Percentiles rank a stretch among this genome's conserved stretches.
Conservation (phyloP, 2,113 vertebrate species). For the Campylomormyrus numenius region DNA sequence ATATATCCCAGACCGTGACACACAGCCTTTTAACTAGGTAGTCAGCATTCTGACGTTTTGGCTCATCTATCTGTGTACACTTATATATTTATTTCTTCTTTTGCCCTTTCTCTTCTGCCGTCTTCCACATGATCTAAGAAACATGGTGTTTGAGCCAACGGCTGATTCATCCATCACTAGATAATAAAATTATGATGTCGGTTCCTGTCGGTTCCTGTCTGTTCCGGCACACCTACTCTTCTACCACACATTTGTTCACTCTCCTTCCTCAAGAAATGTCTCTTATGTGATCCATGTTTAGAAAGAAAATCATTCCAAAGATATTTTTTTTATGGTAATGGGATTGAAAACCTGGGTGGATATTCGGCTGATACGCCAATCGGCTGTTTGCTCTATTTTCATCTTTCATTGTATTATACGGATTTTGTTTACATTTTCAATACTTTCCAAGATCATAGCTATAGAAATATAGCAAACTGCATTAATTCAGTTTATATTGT, state of each 20-base stretch:
- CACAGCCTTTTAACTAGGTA: not conserved
- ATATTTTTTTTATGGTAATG: not conserved
- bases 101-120: not conserved
- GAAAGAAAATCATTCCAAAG: not conserved
- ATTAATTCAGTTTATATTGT: not conserved
- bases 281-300: not conserved
- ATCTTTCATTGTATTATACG: not conserved
- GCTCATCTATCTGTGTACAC: not conserved
- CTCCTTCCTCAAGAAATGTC: not conserved
- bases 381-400: not conserved
- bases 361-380: not conserved
- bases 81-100: not conserved
- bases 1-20: not conserved
- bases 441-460: not conserved
- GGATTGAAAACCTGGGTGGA: not conserved
- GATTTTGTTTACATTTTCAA: not conserved
- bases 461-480: not conserved
- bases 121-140: not conserved
- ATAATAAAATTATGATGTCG: not conserved
- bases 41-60: not conserved
- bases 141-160: too few species aligned
- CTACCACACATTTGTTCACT: not conserved
- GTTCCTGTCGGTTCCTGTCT: not conserved
- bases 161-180: not conserved
- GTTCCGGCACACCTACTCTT: not conserved